phyloP scores from a whole-genome alignment of 2,113 vertebrate species.

The Hypocryptadius cinnamomeus region DNA sequence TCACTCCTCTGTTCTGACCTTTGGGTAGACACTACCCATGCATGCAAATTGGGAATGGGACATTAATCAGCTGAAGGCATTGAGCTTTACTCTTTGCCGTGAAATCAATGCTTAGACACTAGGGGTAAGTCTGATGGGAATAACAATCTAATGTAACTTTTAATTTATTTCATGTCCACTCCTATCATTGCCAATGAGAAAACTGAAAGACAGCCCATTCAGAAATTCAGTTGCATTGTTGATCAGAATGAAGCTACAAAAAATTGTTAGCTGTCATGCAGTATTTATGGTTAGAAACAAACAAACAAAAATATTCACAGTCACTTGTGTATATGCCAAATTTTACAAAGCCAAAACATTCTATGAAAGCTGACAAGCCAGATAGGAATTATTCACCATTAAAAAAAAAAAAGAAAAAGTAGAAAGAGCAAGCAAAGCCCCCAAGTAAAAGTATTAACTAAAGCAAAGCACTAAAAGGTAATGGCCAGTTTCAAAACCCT shows the following conservation, averaged over 20 bases:
- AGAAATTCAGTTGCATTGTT: not conserved
- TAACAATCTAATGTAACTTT: not conserved
- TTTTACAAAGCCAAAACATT: not conserved
- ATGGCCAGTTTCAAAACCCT: not conserved
- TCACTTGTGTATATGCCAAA: not conserved
- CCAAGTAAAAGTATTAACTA: not conserved
- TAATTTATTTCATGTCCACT: not conserved
- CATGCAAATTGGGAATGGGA: not conserved
- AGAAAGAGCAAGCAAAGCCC: not conserved
- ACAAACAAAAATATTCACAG: not conserved
- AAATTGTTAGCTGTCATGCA: not conserved
- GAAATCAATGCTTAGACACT: not conserved
- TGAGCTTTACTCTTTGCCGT: not conserved
- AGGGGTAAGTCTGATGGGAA: not conserved
- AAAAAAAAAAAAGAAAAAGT: not conserved
- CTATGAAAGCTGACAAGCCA: not conserved
- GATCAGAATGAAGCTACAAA: not conserved
- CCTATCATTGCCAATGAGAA: not conserved
- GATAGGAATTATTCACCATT: not conserved
- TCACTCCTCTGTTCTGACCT: not conserved
- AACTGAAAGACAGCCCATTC: not conserved
- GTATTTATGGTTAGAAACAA: not conserved
- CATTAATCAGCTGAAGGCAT: not conserved
- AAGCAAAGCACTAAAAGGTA: not conserved
- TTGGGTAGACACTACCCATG: not conserved